Percentiles rank a stretch among this genome's conserved stretches.
Evolutionary conservation across 2,797 vertebrate genomes (phyloP).

Genomic region (Carcharodon carcharias): DNA sequence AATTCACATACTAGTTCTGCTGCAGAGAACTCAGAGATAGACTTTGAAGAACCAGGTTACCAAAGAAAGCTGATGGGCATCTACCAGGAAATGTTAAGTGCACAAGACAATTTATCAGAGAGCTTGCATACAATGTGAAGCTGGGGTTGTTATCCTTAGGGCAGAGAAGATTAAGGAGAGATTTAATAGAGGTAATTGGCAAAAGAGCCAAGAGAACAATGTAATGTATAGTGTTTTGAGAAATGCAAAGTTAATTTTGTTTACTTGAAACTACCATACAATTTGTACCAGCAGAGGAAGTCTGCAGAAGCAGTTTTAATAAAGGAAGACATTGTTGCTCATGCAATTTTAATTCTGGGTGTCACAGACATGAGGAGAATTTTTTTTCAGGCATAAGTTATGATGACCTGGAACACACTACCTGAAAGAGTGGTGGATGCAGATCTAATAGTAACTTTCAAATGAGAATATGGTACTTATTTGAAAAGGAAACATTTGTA

Average conservation of each 20-base stretch:
- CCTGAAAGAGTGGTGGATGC: not conserved
- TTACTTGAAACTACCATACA: too few relatives aligned
- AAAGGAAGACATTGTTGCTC: too few relatives aligned
- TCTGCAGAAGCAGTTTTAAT: too few relatives aligned
- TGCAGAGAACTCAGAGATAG: not conserved
- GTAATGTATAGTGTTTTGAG: too few relatives aligned
- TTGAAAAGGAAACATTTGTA: not conserved
- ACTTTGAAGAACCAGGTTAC: not conserved
- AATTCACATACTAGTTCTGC: not conserved
- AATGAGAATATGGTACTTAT: not conserved
- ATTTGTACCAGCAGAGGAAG: too few relatives aligned
- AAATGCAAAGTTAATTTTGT: too few relatives aligned
- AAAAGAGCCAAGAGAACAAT: not conserved
- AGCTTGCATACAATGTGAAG: not conserved
- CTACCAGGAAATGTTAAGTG: not conserved
- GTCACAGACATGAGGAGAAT: not conserved
- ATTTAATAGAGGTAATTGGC: not conserved
- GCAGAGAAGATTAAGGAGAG: not conserved
- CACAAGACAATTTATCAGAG: not conserved
- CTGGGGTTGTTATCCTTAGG: not conserved
- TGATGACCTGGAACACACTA: not conserved
- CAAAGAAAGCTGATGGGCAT: not conserved
- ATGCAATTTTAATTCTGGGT: too few relatives aligned
- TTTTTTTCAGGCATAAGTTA: not conserved
- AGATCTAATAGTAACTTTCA: not conserved